A percentile compares a stretch with the other conserved stretches of the same genome.
Evolutionary conservation across 2,888 invertebrate genomes (phyloP).

Genomic region (Rotaria sp.): DNA sequence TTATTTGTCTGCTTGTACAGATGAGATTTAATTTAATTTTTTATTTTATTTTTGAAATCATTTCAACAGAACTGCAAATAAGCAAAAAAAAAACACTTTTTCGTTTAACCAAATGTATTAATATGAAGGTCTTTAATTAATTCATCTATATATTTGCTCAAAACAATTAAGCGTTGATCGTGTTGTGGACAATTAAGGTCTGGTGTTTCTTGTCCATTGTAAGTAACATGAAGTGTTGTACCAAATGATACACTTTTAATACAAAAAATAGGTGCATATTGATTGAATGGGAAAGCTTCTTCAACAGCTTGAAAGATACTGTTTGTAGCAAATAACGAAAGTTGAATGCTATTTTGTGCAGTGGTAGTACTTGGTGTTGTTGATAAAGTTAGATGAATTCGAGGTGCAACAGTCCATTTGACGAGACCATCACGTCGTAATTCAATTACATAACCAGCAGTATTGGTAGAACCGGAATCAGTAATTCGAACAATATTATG

Average conservation of each 20-base stretch:
- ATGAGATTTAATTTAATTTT: neutral
- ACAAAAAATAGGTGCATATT: neutral
- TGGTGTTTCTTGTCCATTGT: neutral
- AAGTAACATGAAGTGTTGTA: neutral
- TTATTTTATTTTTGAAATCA: neutral
- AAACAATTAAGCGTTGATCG: neutral
- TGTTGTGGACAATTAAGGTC: neutral
- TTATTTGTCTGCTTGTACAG: neutral
- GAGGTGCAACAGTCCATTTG: neutral
- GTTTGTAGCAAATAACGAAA: neutral
- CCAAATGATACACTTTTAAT: conserved; percentile 16
- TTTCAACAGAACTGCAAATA: neutral
- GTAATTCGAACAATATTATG: neutral
- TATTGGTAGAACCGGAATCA: neutral
- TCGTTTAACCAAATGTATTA: neutral
- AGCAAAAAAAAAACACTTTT: neutral
- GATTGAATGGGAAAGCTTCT: neutral
- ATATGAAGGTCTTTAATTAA: neutral
- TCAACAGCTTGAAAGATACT: neutral
- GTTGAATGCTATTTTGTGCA: neutral
- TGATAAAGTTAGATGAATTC: neutral
- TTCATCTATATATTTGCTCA: neutral
- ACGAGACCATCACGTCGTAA: neutral
- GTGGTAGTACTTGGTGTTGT: neutral
- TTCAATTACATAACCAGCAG: neutral